A percentile compares a stretch with the other conserved stretches of the same genome.
phyloP scores from a whole-genome alignment of 1,140 invertebrate species.

The Aphaenogaster floridana region DNA sequence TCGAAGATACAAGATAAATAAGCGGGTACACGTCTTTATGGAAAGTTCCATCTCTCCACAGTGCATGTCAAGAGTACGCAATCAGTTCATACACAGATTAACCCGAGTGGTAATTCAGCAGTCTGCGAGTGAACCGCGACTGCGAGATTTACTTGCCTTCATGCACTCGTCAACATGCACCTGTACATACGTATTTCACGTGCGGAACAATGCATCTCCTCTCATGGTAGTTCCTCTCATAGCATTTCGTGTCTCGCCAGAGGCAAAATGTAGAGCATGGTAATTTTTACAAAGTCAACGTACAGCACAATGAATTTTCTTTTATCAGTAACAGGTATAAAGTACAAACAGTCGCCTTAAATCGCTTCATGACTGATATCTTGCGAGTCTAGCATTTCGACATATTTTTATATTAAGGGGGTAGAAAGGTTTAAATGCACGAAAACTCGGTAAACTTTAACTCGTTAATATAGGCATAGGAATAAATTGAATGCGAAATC shows the following conservation, averaged over 20 bases:
- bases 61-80: constrained; percentile 61
- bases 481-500: too few species aligned
- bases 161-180: constrained; percentile 48
- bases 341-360: too few species aligned
- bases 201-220: neutral
- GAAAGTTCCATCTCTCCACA: neutral
- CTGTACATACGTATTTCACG: constrained; percentile 40
- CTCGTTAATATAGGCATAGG: too few species aligned
- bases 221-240: neutral
- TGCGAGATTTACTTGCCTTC: constrained; percentile 63
- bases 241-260: neutral
- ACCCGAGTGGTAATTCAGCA: constrained; percentile 71
- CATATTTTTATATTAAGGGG: neutral
- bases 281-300: constrained; percentile 11
- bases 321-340: neutral
- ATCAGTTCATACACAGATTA: constrained; percentile 65
- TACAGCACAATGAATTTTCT: neutral
- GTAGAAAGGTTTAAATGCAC: too few species aligned
- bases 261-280: neutral
- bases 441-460: too few species aligned
- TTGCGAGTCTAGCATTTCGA: constrained; percentile 8
- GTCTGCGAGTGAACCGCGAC: constrained; percentile 61
- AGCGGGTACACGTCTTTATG: neutral
- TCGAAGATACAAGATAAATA: constrained; percentile 14
- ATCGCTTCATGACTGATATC: neutral